These are phyloP conservation scores for Conus ventricosus DNA, from an alignment of 1,140 invertebrate species.

Conservation along the genomic window DNA sequence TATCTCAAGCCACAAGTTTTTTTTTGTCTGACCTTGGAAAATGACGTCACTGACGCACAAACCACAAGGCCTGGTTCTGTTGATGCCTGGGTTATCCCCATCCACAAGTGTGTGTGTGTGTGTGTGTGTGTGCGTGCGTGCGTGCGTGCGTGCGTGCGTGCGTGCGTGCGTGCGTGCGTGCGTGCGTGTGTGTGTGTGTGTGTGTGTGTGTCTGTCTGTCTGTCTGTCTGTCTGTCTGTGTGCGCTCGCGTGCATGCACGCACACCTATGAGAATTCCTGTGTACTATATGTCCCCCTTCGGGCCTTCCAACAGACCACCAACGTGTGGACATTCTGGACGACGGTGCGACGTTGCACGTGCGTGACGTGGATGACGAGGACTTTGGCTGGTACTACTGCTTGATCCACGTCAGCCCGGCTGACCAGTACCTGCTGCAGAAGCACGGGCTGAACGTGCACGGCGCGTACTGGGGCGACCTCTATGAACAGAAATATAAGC, in stretches of 20 bases:
- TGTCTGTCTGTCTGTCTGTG: not conserved
- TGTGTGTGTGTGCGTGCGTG: too few species aligned
- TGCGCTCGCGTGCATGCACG: not conserved
- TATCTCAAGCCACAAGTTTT: too few species aligned
- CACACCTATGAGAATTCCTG: not conserved
- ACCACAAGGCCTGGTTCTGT: too few species aligned
- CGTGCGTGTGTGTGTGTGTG: too few species aligned
- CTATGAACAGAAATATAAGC: constrained; percentile 42
- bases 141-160: too few species aligned
- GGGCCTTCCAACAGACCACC: not conserved
- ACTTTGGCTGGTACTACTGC: constrained; percentile 65
- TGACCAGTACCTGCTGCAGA: not conserved
- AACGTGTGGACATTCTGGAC: constrained; percentile 20
- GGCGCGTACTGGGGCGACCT: constrained; percentile 58
- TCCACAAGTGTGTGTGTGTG: too few species aligned
- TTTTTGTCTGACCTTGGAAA: too few species aligned
- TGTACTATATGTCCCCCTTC: not conserved
- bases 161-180: too few species aligned
- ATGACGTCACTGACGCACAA: too few species aligned
- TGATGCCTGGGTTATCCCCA: too few species aligned
- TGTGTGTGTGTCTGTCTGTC: too few species aligned
- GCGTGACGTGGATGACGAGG: constrained; percentile 50
- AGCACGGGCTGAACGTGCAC: constrained; percentile 57
- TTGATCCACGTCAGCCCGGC: constrained; percentile 37
- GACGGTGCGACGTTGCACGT: constrained; percentile 28